Evolutionary conservation across 1,140 invertebrate species (phyloP).

Genomic region (Procambarus virginalis): DNA sequence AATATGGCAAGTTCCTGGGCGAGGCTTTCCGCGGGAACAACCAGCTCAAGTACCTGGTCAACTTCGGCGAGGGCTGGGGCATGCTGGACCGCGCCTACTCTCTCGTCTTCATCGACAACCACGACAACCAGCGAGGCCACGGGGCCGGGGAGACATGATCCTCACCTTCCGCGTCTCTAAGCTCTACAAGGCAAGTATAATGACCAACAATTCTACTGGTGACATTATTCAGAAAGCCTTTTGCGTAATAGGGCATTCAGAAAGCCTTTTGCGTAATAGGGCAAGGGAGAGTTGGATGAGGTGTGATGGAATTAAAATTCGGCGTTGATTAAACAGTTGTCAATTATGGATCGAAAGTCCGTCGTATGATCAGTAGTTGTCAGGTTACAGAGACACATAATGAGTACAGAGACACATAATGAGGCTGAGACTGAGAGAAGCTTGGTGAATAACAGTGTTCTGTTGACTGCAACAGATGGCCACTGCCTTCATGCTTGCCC

Average conservation of each 20-base stretch:
- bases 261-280: too few species aligned
- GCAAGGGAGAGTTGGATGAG: too few species aligned
- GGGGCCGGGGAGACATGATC: slow-evolving; percentile 76
- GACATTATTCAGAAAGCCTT: too few species aligned
- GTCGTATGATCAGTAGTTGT: not conserved
- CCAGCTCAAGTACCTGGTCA: slow-evolving; percentile 56
- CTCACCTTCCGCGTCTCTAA: slow-evolving; percentile 73
- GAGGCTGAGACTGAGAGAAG: not conserved
- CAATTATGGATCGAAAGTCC: too few species aligned
- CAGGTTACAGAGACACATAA: too few species aligned
- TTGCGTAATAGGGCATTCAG: too few species aligned
- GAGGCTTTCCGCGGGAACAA: slow-evolving; percentile 77
- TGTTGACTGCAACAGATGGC: slow-evolving; percentile 79
- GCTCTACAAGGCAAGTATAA: slow-evolving; percentile 73
- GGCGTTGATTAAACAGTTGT: too few species aligned
- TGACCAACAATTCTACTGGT: too few species aligned
- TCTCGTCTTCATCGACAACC: slow-evolving; percentile 78
- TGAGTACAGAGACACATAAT: not conserved
- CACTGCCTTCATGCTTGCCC: slow-evolving; percentile 85
- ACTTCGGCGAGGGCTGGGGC: slow-evolving; percentile 74
- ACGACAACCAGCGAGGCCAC: slow-evolving; percentile 83
- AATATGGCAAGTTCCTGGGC: slow-evolving; percentile 79
- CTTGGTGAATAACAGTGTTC: not conserved
- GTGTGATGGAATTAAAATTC: too few species aligned
- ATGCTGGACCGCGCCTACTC: slow-evolving; percentile 73